Percentiles rank a stretch among this genome's conserved stretches.
phyloP scores from a whole-genome alignment of 2,113 vertebrate species.

The Emydocephalus ijimae region DNA sequence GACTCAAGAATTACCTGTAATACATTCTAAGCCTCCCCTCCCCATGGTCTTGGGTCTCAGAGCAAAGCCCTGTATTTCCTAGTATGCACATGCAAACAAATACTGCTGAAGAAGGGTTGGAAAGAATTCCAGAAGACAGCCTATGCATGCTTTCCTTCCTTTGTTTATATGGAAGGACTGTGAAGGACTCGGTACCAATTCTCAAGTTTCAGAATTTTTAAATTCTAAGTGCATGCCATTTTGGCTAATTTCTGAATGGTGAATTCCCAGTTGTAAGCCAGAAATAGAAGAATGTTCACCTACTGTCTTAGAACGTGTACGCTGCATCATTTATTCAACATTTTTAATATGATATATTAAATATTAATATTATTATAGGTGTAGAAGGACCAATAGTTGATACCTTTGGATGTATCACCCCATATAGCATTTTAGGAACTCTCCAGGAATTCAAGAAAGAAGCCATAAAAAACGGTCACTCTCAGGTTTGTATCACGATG shows the following conservation, averaged over 20 bases:
- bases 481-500: constrained; percentile 64
- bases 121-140: neutral
- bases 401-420: constrained; percentile 71
- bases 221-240: neutral
- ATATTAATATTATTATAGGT: constrained; percentile 54
- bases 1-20: neutral
- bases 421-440: constrained; percentile 86
- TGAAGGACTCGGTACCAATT: neutral
- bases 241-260: neutral
- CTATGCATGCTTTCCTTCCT: neutral
- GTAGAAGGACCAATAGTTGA: constrained; percentile 58
- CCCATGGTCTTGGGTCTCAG: neutral
- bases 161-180: neutral
- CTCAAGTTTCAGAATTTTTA: neutral
- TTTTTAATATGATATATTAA: neutral
- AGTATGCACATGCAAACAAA: neutral
- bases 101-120: neutral
- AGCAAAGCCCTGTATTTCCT: neutral
- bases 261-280: neutral
- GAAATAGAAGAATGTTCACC: neutral
- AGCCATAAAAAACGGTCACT: constrained; percentile 74
- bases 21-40: neutral
- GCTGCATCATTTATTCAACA: neutral
- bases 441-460: constrained; percentile 81
- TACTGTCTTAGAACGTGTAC: neutral